These are phyloP conservation scores for Neoascia interrupta DNA, from an alignment of 2,888 invertebrate genomes.

Conservation along the genomic window DNA sequence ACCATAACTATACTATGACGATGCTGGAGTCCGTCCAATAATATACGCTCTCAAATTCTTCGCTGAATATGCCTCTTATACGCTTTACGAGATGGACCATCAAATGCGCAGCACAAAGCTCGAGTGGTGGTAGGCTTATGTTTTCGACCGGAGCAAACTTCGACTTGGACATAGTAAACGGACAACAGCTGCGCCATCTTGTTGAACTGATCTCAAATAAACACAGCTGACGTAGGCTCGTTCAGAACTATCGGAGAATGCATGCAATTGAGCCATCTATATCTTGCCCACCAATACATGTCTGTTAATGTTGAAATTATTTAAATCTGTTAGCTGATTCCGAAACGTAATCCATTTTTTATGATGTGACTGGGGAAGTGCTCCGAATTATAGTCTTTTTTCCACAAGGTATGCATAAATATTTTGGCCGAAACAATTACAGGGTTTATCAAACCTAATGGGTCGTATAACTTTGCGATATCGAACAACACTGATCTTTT, in stretches of 20 bases:
- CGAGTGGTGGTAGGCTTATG: slow-evolving; percentile 33
- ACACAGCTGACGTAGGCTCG: neutral
- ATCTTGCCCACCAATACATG: neutral
- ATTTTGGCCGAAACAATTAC: too few relatives aligned
- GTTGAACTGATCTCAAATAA: neutral
- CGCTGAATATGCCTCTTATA: neutral
- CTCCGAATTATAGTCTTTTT: slow-evolving; percentile 9
- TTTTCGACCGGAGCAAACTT: slow-evolving; percentile 29
- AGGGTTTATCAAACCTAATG: slow-evolving; percentile 24
- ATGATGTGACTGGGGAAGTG: slow-evolving; percentile 13
- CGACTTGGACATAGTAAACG: too few relatives aligned
- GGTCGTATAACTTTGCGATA: too few relatives aligned
- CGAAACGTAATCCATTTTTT: slow-evolving; percentile 32
- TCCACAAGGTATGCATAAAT: slow-evolving; percentile 22
- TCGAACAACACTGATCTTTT: slow-evolving; percentile 16
- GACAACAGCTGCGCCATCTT: too few relatives aligned
- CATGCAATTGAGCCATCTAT: neutral
- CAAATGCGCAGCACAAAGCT: slow-evolving; percentile 36
- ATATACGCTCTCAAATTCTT: neutral
- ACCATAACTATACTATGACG: slow-evolving; percentile 33
- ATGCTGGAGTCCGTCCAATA: slow-evolving; percentile 55
- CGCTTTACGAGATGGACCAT: slow-evolving; percentile 44
- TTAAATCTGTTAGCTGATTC: slow-evolving; percentile 21
- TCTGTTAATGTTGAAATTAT: slow-evolving; percentile 22
- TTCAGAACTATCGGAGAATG: neutral